Evolutionary conservation across 2,888 invertebrate species (phyloP), one percentile per base, ranked within the genome.

Genomic region (Epirrhoe alternata): DNA sequence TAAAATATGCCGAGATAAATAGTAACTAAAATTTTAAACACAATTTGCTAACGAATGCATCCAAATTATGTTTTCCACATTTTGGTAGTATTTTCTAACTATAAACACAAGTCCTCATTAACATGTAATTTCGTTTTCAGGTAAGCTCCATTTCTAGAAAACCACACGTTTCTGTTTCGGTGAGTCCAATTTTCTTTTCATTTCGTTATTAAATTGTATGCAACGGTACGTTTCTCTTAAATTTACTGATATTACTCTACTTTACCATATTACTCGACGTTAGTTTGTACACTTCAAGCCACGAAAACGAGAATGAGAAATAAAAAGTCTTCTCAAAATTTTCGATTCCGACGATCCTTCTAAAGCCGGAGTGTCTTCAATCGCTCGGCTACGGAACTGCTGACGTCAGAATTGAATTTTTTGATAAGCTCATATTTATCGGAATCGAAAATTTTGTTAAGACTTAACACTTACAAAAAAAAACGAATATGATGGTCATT

Each of bases 131-230:
- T 67, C 62, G 69, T 62, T 78, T 77, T 61, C 78, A 80, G 78
- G 78, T 79, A 77, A 76, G 72, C 66, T 64, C 42, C 24, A 50
- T 68, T 61, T 52, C 30, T 64, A 52, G 63, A 61, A 49, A 58
- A 68, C 55, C 49, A 64, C 65, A 56, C 61, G 60, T 64, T 38
- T 16, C 53, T 54, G 53, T 38, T 71, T 68, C 69, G 59, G 78
- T 76, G 70, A 82, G 79, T 78, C 64, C 62, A 76, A 76, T 77
- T 76, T 75, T 76, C 74, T 71, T 78, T 78, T 77, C 78, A 80
- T 79, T 76, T 66, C 71, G 68, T 78, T 81, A 85, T 84, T 77
- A 81, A 83, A 82, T 82, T 82, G 77, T 75, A 75, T 76, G 69
- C 77, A 78, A 72, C 72, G 69, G 68, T 74, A 73, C 72, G 62